Base-by-base conservation (phyloP, 2,888 invertebrate genomes). In the Sphaerophoria taeniata region DNA sequence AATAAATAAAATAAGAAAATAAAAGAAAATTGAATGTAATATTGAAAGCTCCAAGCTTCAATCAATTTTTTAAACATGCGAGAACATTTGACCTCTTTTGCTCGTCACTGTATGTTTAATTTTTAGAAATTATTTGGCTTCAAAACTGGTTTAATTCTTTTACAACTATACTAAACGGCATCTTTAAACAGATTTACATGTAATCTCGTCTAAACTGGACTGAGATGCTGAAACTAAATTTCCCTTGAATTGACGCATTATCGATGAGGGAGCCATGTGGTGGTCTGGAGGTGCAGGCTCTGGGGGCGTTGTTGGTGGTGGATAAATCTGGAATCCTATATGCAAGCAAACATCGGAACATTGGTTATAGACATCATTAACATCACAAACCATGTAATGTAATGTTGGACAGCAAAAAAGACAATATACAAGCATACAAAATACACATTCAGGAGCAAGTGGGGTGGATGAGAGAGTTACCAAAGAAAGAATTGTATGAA, bases 281-380 rank as follows among this genome's bases (percentile, higher is more conserved):
- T 95, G 95, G 91, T 96, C 96, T 77, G 96, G 96, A 65, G 96
- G 96, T 78, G 96, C 96, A 60, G 96, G 96, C 92, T 96, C 96
- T 49, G 96, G 96, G 63, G 96, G 96, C 87, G 96, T 96, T 89
- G 96, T 96, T 71, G 96, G 96, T 82, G 96, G 96, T 87, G 96
- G 96, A 92, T 96, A 96, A 85, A 96, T 96, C 92, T 96, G 96
- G 92, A 96, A 96, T 90, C 96, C 96, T 95, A 90, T 73, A 85
- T 43, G 80, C 85, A 85, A 85, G 85, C 85, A 85, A 85, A 85
- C 76, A 85, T 85, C 85, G 85, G 80, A 85, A 85, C 85, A 85
- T 81, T 85, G 61, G 85, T 85, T 85, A 85, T 85, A 85, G 85
- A 81, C 85, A 81, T 80, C 85, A 85, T 85, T 84, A 75, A 60